A percentile compares a stretch with the other conserved stretches of the same genome.
Evolutionary conservation across 2,888 invertebrate genomes (phyloP).

Genomic region (Hemithea aestivaria): DNA sequence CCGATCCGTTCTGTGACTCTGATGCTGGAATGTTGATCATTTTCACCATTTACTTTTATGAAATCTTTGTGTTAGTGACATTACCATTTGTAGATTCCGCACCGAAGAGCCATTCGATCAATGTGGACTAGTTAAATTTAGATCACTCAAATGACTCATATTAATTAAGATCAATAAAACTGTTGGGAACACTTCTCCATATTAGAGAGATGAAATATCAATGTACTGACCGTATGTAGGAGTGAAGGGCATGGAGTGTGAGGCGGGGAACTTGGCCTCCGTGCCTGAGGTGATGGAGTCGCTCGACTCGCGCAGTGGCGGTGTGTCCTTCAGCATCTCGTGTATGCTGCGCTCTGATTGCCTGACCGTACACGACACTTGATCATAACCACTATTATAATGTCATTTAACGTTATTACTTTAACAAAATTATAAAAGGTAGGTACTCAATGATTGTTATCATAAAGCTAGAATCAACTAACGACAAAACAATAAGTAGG

Average conservation of each 20-base stretch:
- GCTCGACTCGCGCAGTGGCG: slow-evolving; percentile 86
- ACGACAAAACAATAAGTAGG: too few species aligned
- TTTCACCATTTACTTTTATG: too few species aligned
- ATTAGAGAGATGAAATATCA: not conserved
- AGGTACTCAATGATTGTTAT: too few species aligned
- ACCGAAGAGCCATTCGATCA: not conserved
- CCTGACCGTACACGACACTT: slow-evolving; percentile 39
- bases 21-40: slow-evolving; percentile 63
- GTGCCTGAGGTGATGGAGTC: slow-evolving; percentile 87
- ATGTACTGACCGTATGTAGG: slow-evolving; percentile 80
- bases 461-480: too few species aligned
- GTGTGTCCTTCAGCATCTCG: slow-evolving; percentile 91
- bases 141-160: not conserved
- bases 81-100: too few species aligned
- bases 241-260: slow-evolving; percentile 85
- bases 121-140: not conserved
- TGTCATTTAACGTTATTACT: too few species aligned
- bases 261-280: slow-evolving; percentile 82
- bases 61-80: too few species aligned
- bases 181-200: too few species aligned
- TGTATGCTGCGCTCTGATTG: slow-evolving; percentile 86
- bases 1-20: slow-evolving; percentile 81
- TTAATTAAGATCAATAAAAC: slow-evolving; percentile 3
- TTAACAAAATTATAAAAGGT: too few species aligned
- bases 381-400: not conserved